These are phyloP conservation scores for Peromyscus melanophrys DNA, from an alignment of 2,797 vertebrate genomes.

Conservation along the genomic window DNA sequence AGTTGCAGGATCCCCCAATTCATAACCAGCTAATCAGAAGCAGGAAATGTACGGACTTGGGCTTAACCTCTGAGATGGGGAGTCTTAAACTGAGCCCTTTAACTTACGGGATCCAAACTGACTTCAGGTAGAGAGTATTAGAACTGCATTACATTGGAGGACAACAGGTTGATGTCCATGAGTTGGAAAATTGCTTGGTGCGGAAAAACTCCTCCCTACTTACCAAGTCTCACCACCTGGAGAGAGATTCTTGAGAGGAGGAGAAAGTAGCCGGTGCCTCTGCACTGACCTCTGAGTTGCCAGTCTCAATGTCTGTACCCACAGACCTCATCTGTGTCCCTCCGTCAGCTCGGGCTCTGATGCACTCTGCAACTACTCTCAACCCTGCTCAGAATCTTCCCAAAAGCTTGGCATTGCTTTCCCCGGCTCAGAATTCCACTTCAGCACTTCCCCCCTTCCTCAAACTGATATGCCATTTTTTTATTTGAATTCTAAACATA, in stretches of 20 bases:
- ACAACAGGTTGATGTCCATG: too few species aligned
- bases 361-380: background rate
- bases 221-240: background rate
- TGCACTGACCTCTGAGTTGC: background rate
- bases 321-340: background rate
- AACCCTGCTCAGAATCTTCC: background rate
- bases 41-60: background rate
- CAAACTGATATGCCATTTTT: background rate
- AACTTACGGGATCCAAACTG: background rate
- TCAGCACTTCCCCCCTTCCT: background rate
- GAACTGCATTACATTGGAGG: background rate
- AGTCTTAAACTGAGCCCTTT: background rate
- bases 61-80: background rate
- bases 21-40: background rate
- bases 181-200: background rate
- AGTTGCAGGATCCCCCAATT: too few species aligned
- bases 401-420: background rate
- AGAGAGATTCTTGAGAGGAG: background rate
- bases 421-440: background rate
- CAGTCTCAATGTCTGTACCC: background rate
- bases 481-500: conserved; percentile 21
- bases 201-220: background rate
- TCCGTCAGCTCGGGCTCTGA: rapidly evolving
- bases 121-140: background rate
- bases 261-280: background rate